These are phyloP conservation scores for Acropternis orthonyx DNA, from an alignment of 2,797 vertebrate species.

Conservation along the genomic window DNA sequence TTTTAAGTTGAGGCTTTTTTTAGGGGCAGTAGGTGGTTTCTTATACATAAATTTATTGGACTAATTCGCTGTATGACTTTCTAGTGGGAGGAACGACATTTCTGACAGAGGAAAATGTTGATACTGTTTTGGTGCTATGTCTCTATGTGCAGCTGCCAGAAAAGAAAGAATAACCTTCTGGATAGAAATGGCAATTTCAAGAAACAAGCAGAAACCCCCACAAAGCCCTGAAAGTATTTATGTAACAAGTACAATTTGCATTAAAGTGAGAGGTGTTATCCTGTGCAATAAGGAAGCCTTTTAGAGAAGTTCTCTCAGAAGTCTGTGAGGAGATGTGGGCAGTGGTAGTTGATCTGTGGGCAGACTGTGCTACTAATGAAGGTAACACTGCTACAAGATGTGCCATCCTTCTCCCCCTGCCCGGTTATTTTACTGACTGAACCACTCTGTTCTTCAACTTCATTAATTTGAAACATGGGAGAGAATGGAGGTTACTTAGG, in stretches of 20 bases:
- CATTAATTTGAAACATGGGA: background rate
- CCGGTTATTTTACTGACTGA: background rate
- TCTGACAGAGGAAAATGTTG: background rate
- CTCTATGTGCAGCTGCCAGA: background rate
- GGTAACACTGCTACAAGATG: background rate
- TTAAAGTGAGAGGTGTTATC: background rate
- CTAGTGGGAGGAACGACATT: background rate
- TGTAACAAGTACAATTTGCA: background rate
- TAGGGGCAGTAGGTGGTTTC: background rate
- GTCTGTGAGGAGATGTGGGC: background rate
- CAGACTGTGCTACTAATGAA: background rate
- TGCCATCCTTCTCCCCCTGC: fast-evolving
- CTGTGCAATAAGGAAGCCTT: background rate
- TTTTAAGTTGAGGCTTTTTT: background rate
- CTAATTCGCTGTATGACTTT: background rate
- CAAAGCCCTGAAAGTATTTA: background rate
- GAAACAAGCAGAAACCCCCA: background rate
- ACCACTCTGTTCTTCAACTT: background rate
- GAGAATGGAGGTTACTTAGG: background rate
- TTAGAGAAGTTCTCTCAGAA: background rate
- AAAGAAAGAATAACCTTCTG: background rate
- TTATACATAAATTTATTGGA: background rate
- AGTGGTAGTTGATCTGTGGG: background rate
- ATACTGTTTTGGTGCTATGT: background rate
- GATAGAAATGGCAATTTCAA: background rate